These are phyloP conservation scores for Neoaliturus tenellus DNA, from an alignment of 2,888 invertebrate species.

Conservation along the genomic window DNA sequence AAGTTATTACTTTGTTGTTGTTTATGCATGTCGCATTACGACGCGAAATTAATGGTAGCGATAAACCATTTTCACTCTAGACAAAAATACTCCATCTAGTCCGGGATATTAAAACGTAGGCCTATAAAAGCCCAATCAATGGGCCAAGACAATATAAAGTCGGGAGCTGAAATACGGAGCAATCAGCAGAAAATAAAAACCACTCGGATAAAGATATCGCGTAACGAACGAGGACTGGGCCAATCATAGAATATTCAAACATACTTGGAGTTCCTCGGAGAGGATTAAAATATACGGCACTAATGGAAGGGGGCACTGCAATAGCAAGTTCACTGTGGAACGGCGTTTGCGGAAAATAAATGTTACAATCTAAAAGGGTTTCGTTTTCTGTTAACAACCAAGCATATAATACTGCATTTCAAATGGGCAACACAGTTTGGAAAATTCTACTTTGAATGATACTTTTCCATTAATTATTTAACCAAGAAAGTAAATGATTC, in stretches of 20 bases:
- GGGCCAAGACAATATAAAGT: background rate
- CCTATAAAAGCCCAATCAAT: background rate
- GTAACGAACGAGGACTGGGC: constrained; percentile 16
- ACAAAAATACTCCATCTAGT: no score
- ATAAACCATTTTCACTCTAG: no score
- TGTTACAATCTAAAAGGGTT: no score
- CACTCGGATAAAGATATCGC: constrained; percentile 18
- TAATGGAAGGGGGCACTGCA: background rate
- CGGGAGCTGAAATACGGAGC: background rate
- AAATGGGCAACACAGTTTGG: background rate
- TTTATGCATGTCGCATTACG: no score
- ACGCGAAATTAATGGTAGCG: no score
- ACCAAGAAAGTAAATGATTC: background rate
- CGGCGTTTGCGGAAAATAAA: background rate
- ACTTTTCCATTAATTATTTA: background rate
- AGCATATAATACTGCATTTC: background rate
- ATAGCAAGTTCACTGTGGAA: background rate
- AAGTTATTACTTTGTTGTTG: no score
- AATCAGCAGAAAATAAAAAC: background rate
- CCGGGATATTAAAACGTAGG: no score
- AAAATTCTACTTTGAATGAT: background rate
- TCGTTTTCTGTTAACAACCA: background rate
- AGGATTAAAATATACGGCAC: constrained; percentile 30
- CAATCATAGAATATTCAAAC: constrained; percentile 38
- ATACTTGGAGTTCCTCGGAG: background rate